A percentile compares a stretch with the other conserved stretches of the same genome.
These are phyloP conservation scores for Spongilla lacustris DNA, from an alignment of 37 sponge, comb jelly and placozoan species.

Conservation along the genomic window DNA sequence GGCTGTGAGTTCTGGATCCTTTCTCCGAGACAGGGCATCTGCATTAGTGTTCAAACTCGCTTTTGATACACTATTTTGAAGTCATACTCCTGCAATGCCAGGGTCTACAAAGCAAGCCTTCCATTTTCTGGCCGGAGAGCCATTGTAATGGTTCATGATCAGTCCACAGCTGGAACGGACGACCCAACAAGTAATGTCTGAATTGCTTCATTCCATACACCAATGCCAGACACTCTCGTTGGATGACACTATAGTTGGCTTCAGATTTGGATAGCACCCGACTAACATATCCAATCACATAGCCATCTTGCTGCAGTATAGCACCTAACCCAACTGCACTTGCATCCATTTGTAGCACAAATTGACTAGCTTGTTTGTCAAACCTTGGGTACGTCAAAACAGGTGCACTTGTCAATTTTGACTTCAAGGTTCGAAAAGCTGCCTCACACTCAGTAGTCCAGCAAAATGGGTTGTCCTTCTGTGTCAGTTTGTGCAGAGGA, in stretches of 20 bases:
- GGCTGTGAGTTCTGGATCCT: too few relatives aligned
- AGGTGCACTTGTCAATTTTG: constrained; percentile 25
- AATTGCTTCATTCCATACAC: constrained; percentile 58
- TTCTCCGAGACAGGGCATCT: constrained; percentile 48
- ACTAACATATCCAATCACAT: constrained; percentile 45
- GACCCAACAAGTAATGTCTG: constrained; percentile 59
- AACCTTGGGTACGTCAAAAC: constrained; percentile 56
- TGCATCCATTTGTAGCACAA: constrained; percentile 73
- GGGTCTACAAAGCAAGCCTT: constrained; percentile 54
- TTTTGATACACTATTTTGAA: constrained; percentile 41
- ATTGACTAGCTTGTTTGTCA: constrained; percentile 13
- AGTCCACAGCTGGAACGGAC: constrained; percentile 28
- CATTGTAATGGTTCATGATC: constrained; percentile 51
- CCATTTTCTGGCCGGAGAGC: constrained; percentile 68
- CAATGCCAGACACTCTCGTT: constrained; percentile 54
- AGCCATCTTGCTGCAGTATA: constrained; percentile 27
- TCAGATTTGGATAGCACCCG: constrained; percentile 2
- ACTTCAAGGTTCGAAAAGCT: constrained; percentile 49
- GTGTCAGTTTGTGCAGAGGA: too few relatives aligned
- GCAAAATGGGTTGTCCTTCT: constrained; percentile 39
- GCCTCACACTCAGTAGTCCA: constrained; percentile 22
- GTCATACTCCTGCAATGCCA: constrained; percentile 57
- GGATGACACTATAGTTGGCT: constrained; percentile 40
- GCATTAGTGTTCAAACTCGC: constrained; percentile 45
- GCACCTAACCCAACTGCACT: constrained; percentile 63